Conservation (phyloP, 2,888 invertebrate genomes). For the Ophion obscuratus region DNA sequence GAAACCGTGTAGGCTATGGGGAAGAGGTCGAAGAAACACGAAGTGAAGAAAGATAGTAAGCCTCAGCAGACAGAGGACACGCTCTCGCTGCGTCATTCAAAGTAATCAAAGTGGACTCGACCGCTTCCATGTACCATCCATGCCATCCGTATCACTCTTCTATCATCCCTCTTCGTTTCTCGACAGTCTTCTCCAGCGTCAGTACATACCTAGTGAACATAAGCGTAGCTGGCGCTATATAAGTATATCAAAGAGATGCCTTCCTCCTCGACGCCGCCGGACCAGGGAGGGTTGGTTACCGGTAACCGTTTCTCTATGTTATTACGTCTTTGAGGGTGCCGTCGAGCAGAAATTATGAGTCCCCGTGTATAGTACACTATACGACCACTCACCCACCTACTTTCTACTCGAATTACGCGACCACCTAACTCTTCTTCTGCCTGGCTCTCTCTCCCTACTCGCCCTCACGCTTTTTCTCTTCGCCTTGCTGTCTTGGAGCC, state of each 20-base stretch:
- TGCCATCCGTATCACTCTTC: constrained; percentile 52
- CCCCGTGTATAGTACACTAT: constrained; percentile 72
- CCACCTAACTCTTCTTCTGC: constrained; percentile 54
- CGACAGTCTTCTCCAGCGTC: constrained; percentile 54
- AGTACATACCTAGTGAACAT: constrained; percentile 55
- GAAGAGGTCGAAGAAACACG: constrained; percentile 19
- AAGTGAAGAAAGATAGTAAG: constrained; percentile 24
- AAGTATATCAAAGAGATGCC: constrained; percentile 79
- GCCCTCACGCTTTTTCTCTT: constrained; percentile 30
- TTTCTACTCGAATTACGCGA: constrained; percentile 80
- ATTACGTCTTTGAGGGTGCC: constrained; percentile 80
- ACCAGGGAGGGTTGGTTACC: constrained; percentile 67
- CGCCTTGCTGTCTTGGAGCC: constrained; percentile 38
- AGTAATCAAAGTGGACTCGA: constrained; percentile 81
- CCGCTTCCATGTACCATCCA: constrained; percentile 72
- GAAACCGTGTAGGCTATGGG: constrained; percentile 21
- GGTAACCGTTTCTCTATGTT: constrained; percentile 74
- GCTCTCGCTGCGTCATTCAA: constrained; percentile 75
- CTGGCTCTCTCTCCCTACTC: constrained; percentile 38
- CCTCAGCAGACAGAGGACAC: constrained; percentile 40
- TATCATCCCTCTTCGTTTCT: constrained; percentile 60
- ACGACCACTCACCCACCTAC: constrained; percentile 77
- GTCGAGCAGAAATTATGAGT: constrained; percentile 81
- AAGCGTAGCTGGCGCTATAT: constrained; percentile 72
- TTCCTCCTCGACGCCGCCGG: constrained; percentile 55